Base-by-base conservation (phyloP, 2,888 invertebrate genomes). In the Pachycephus smyrnensis region DNA sequence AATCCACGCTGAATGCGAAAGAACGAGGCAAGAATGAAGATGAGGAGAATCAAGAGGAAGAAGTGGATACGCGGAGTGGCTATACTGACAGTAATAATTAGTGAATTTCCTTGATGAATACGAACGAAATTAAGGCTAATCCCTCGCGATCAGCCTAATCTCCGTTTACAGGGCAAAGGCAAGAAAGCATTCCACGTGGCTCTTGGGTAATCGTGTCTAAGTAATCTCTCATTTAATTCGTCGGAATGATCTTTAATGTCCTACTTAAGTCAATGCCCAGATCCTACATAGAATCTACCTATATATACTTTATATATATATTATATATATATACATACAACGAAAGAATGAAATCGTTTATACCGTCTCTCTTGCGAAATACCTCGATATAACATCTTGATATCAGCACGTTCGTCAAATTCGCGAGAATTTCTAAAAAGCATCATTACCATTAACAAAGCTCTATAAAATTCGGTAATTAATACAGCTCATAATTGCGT, bases 211-310 rank as follows among this genome's bases (percentile, higher is more conserved):
- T 78, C 78, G 76, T 35, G 78, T 71, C 76, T 78, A 76, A 78
- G 76, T 78, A 76, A 78, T 78, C 76, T 76, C 76, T 78, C 78
- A 76, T 78, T 78, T 78, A 78, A 78, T 78, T 78, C 76, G 68
- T 76, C 73, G 76, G 68, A 78, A 78, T 76, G 76, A 78, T 78
- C 78, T 78, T 78, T 76, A 78, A 78, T 73, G 78, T 73, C 37
- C 73, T 76, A 77, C 75, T 77, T 75, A 77, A 77, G 75, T 77
- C 71, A 77, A 71, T 77, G 75, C 77, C 71, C 71, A 4, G 71
- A 55, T 55, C 55, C 9, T 55, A 55, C 2, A 55, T 55, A 55
- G 2, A 55, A 23, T 55, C 15, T 23, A 23, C 55, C 9, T 55
- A 55, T 23, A 23, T 55, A 55, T 6, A 40, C 15, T 1, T 37